Evolutionary conservation across 1,140 invertebrate genomes (phyloP), one percentile per base, ranked within the genome.

Genomic region (Aradophagus sp.): DNA sequence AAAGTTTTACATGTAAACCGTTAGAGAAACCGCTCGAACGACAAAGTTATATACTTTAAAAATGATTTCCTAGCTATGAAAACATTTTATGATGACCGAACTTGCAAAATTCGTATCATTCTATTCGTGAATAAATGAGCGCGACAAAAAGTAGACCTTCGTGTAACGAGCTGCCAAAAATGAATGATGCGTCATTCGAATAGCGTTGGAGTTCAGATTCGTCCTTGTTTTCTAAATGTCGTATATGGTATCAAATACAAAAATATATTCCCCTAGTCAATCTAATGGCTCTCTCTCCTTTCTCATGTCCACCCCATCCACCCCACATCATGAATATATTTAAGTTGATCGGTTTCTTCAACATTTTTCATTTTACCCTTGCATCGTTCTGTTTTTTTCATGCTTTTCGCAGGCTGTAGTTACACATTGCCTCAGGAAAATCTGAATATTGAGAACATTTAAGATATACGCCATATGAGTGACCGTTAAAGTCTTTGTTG

Each of bases 141-240:
- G n/a, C 12, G 42, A 52, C 20, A 29, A 65, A 52, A 39, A 23
- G 15, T 20, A 56, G 66, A 61, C 75, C 80, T 79, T 86, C 84
- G 85, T 86, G 82, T 86, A 86, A 86, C 84, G 83, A 85, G 81
- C 83, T 86, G 84, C 81, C 84, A 86, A 86, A 86, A 78, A 80
- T 86, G 83, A 86, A 82, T 86, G 85, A 86, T 86, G 82, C 76
- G 65, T 78, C 77, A 77, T 73, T 75, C 80, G 72, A 84, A 77
- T 84, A 82, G 77, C 81, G 80, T 27, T 50, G 61, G 77, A 56
- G 76, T 78, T 69, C 65, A 69, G 71, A 48, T 55, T 68, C 66
- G 41, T 48, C 47, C 50, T 52, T 61, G 32, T 58, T 58, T 62
- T 48, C 52, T 42, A 19, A 45, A 34, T 47, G 45, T 36, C 52